Conservation (phyloP, 2,113 vertebrate species). For the Agapornis roseicollis region DNA sequence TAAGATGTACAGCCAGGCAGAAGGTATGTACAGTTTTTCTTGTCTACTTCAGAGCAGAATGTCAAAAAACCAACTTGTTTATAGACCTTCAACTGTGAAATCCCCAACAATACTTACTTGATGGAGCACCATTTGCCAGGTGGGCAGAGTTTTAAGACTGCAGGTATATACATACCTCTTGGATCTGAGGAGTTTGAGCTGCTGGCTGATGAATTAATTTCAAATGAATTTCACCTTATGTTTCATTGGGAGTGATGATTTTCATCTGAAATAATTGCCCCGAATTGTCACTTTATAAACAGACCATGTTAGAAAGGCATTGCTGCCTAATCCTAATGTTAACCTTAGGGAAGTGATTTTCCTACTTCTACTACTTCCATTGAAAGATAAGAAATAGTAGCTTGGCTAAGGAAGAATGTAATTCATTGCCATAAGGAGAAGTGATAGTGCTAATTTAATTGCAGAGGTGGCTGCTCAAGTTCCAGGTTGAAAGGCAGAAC, state of each 20-base stretch:
- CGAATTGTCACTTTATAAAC: neutral
- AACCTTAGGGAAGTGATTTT: neutral
- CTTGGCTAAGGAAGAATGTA: neutral
- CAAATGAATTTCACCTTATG: neutral
- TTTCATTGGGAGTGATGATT: neutral
- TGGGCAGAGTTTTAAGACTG: neutral
- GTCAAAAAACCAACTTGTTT: slow-evolving; percentile 9
- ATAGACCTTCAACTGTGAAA: slow-evolving; percentile 23
- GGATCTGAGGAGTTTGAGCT: neutral
- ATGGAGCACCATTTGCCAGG: neutral
- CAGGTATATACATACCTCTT: neutral
- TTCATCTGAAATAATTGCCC: neutral
- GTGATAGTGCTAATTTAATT: neutral
- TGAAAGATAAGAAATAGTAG: neutral
- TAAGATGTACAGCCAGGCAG: neutral
- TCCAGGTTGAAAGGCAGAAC: neutral
- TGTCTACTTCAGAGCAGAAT: neutral
- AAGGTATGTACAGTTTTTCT: slow-evolving; percentile 19
- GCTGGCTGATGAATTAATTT: neutral
- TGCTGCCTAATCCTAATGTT: neutral
- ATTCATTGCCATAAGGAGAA: neutral
- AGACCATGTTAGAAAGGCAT: neutral
- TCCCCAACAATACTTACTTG: neutral
- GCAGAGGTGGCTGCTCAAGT: neutral
- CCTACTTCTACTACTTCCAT: neutral